Evolutionary conservation across 2,797 vertebrate genomes (phyloP), one percentile per base, ranked within the genome.

Genomic region (Cichlasoma orientale): DNA sequence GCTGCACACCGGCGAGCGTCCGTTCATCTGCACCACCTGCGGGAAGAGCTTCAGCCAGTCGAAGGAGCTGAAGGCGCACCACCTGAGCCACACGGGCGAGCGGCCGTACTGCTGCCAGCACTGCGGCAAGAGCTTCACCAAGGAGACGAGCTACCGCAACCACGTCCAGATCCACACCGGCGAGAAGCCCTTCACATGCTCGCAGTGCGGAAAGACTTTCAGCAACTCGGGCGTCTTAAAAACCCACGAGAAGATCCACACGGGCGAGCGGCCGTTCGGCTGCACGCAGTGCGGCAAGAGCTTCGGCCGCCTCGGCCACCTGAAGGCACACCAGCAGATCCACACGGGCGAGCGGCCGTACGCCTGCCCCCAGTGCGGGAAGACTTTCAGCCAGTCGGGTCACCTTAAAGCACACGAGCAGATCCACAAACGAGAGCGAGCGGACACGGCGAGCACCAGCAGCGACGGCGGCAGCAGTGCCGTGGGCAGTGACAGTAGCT

Each of bases 281-380:
- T 96, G 95, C 93, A 95, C 93, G 44, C 95, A 96, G 91, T 96
- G 95, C 58, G 95, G 95, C 9, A 96, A 96, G 90, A 96, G 95
- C 89, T 96, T 96, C 53, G 95, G 94, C 21, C 95, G 95, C 61
- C 92, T 96, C 25, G 95, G 95, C 61, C 95, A 96, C 86, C 95
- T 96, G 77, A 96, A 96, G 92, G 95, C 95, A 1, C 95, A 96
- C 94, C 95, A 95, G 94, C 95, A 96, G 88, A 95, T 96, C 85
- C 95, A 96, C 92, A 95, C 95, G 2, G 95, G 95, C 7, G 95
- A 96, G 90, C 88, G 95, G 58, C 95, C 95, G 1, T 95, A 92
- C 73, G 80, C 88, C 54, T 96, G 95, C 82, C 87, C 91, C 0
- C 94, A 94, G 1, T 96, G 95, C 7, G 92, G 88, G 0, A 96